phyloP scores from a whole-genome alignment of 2,888 invertebrate genomes.

The Apoda limacodes region DNA sequence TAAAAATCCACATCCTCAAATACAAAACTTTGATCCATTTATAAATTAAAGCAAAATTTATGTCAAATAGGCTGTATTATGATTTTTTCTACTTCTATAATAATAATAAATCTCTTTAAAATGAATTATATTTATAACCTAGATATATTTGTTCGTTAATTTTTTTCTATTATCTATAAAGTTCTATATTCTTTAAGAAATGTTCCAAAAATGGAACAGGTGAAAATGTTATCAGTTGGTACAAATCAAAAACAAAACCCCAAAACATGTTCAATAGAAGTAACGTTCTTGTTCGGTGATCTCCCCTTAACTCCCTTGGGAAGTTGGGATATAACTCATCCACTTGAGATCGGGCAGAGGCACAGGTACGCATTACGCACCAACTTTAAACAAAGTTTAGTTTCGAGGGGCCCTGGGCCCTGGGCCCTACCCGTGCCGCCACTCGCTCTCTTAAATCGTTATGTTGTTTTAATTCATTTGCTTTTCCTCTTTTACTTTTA shows the following conservation, averaged over 20 bases:
- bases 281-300: slow-evolving; percentile 41
- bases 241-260: slow-evolving; percentile 53
- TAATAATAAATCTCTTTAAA: too few species aligned
- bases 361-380: too few species aligned
- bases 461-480: slow-evolving; percentile 68
- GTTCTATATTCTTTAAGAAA: slow-evolving; percentile 14
- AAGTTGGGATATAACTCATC: slow-evolving; percentile 64
- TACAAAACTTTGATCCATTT: too few species aligned
- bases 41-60: too few species aligned
- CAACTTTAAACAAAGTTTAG: slow-evolving; percentile 66
- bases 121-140: too few species aligned
- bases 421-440: too few species aligned
- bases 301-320: slow-evolving; percentile 57
- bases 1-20: too few species aligned
- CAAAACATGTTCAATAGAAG: slow-evolving; percentile 55
- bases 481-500: slow-evolving; percentile 54
- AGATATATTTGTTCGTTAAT: too few species aligned
- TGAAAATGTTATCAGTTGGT: slow-evolving; percentile 48
- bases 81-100: too few species aligned
- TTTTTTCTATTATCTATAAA: slow-evolving; percentile 14
- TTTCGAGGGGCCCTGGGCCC: slow-evolving; percentile 62
- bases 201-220: slow-evolving; percentile 41
- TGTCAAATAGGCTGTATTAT: too few species aligned
- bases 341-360: slow-evolving; percentile 65
- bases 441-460: slow-evolving; percentile 60